Base-by-base conservation (phyloP, 2,888 invertebrate genomes). In the Dexiosoma caninum region DNA sequence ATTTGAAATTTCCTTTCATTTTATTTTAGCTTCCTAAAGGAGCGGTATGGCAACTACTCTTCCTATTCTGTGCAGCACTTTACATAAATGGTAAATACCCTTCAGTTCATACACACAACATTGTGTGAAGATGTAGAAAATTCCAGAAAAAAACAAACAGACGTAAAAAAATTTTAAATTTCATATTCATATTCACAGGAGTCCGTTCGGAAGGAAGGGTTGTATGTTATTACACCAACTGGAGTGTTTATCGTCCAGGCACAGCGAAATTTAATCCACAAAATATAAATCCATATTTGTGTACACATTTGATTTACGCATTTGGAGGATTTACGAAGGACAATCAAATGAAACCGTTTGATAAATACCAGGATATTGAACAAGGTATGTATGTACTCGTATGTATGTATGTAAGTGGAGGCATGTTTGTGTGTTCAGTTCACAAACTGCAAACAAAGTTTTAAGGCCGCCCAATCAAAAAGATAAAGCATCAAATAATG, bases 331-430 rank as follows among this genome's bases (percentile, higher is more conserved):
- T 97, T 89, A 96, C 96, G 80, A 96, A 96, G 90, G 97, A 97
- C 88, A 97, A 96, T 90, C 94, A 95, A 16, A 92, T 98, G 85
- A 96, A 96, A 85, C 97, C 97, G 0, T 97, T 97, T 88, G 97
- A 98, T 91, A 97, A 97, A 88, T 97, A 97, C 89, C 97, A 97
- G 91, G 97, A 98, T 89, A 95, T 97, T 87, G 97, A 97, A 88
- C 97, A 97, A 93, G 97, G 97, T 96, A 85, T 84, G 86, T 67
- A 10, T 14, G 53, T 35, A 14, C n/a, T n/a, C 30, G 32, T 1
- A 1, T 55, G 42, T n/a, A 5, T 37, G 14, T 32, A n/a, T 9
- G n/a, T 16, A 32, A 30, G n/a, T 51, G 53, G n/a, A 53, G 19
- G 16, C 21, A 57, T n/a, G n/a, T n/a, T n/a, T n/a, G n/a, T n/a